Conservation (phyloP, 1,140 invertebrate genomes). For the Charaxes varanes region DNA sequence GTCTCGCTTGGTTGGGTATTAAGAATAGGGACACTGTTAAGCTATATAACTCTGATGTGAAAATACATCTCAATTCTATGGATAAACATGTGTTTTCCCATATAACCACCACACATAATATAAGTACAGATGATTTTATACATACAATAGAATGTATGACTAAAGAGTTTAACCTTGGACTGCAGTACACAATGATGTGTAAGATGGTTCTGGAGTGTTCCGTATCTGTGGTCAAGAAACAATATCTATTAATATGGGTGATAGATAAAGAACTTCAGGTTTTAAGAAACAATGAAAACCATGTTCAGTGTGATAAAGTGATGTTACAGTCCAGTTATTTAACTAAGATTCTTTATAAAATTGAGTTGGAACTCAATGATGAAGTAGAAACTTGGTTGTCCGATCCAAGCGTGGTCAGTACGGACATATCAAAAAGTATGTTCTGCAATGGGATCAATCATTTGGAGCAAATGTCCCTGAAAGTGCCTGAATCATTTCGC, state of each 20-base stretch:
- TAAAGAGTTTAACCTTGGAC: constrained; percentile 61
- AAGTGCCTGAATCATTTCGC: constrained; percentile 70
- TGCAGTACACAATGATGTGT: constrained; percentile 66
- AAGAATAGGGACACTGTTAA: constrained; percentile 57
- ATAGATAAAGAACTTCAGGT: constrained; percentile 75
- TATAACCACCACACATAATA: constrained; percentile 29
- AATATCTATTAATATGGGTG: constrained; percentile 73
- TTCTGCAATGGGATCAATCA: constrained; percentile 65
- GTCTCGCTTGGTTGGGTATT: constrained; percentile 71
- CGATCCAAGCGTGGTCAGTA: constrained; percentile 58
- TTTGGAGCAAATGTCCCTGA: constrained; percentile 71
- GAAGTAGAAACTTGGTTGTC: constrained; percentile 66
- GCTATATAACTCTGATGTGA: constrained; percentile 66
- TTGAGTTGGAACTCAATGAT: constrained; percentile 47
- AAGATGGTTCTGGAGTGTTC: constrained; percentile 66
- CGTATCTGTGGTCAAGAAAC: constrained; percentile 46
- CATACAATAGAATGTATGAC: constrained; percentile 66
- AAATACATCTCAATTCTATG: constrained; percentile 36
- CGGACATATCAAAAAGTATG: constrained; percentile 75
- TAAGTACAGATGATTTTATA: constrained; percentile 65
- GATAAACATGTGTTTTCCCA: constrained; percentile 38
- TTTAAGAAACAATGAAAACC: constrained; percentile 35
- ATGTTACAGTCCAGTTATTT: constrained; percentile 48
- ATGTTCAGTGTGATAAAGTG: constrained; percentile 41
- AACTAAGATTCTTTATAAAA: constrained; percentile 72